A percentile compares a stretch with the other conserved stretches of the same genome.
Evolutionary conservation across 1,140 invertebrate species (phyloP).

Genomic region (Tribolium madens): DNA sequence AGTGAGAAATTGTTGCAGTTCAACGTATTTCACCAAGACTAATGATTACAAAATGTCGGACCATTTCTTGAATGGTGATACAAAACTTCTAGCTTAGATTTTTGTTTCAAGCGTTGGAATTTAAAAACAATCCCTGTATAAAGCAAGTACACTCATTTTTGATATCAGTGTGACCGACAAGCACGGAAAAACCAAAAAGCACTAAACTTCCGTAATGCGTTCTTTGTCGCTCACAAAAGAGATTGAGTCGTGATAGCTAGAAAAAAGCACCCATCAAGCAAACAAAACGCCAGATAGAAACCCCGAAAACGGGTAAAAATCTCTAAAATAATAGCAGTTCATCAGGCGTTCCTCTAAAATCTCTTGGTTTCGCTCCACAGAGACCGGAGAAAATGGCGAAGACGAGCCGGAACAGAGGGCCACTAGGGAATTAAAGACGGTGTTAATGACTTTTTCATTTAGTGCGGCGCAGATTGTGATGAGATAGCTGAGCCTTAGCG

Average conservation of each 20-base stretch:
- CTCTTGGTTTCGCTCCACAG: constrained; percentile 19
- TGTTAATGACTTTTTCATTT: constrained; percentile 47
- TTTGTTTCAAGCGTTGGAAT: too few relatives aligned
- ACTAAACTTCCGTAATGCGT: constrained; percentile 30
- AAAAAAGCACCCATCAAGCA: constrained; percentile 43
- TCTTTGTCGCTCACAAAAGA: constrained; percentile 4
- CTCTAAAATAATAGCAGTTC: constrained; percentile 45
- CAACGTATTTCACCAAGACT: too few relatives aligned
- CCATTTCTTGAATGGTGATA: too few relatives aligned
- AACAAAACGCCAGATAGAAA: constrained; percentile 43
- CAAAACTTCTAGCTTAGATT: too few relatives aligned
- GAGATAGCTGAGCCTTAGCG: constrained; percentile 36
- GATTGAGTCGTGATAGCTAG: constrained; percentile 26
- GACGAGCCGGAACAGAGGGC: constrained; percentile 31
- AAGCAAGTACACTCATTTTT: neutral
- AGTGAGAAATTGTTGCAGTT: too few relatives aligned
- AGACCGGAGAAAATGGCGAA: constrained; percentile 32
- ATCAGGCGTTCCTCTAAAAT: constrained; percentile 29
- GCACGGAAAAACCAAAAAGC: constrained; percentile 9
- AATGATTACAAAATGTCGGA: too few relatives aligned
- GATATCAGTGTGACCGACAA: neutral
- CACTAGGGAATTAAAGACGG: constrained; percentile 36
- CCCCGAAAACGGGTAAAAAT: constrained; percentile 43
- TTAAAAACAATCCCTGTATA: too few relatives aligned
- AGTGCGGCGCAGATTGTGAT: constrained; percentile 37